phyloP scores from a whole-genome alignment of 2,888 invertebrate genomes.

The Cephus runcator region DNA sequence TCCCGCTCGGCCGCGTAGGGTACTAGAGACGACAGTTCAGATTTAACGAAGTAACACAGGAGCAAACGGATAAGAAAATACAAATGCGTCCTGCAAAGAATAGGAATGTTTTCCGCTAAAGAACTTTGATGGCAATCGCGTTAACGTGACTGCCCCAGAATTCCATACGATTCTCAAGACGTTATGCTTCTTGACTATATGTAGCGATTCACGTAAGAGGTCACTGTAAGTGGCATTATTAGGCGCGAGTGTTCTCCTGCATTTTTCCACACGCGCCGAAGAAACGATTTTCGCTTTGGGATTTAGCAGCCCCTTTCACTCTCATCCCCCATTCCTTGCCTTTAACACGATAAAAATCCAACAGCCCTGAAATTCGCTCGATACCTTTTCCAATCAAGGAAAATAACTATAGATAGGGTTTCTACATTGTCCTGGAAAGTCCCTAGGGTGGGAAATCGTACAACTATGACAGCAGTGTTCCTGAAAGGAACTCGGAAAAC shows the following conservation, averaged over 20 bases:
- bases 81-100: background rate
- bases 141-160: background rate
- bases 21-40: background rate
- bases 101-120: background rate
- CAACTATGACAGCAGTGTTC: background rate
- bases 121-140: background rate
- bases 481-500: background rate
- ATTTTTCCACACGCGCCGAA: background rate
- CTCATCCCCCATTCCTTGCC: background rate
- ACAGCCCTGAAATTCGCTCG: background rate
- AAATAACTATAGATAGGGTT: background rate
- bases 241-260: background rate
- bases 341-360: background rate
- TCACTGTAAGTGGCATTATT: background rate
- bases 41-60: background rate
- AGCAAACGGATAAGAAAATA: background rate
- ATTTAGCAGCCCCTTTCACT: background rate
- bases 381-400: background rate
- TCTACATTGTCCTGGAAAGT: background rate
- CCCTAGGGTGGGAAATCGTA: background rate
- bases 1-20: background rate
- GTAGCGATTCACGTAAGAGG: background rate
- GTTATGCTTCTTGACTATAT: background rate
- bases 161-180: background rate
- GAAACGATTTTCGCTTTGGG: background rate